A percentile compares a stretch with the other conserved stretches of the same genome.
These are phyloP conservation scores for Stylophora pistillata DNA, from an alignment of 64 coral and sea anemone genomes.

Conservation along the genomic window DNA sequence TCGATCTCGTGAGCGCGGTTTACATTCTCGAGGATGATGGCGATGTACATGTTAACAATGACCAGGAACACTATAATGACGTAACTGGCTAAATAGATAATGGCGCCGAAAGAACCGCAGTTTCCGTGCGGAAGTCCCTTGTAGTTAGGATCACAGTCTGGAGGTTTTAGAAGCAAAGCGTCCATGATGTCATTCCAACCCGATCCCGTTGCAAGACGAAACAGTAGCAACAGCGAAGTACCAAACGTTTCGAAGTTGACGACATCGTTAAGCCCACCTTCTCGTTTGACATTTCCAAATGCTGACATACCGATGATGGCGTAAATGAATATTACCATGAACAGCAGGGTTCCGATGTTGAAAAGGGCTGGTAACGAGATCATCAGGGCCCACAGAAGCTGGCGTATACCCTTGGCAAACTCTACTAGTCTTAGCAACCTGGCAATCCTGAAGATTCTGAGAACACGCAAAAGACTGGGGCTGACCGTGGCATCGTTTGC, in stretches of 20 bases:
- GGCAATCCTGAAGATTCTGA: constrained; percentile 81
- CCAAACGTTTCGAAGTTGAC: constrained; percentile 94
- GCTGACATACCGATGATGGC: constrained; percentile 89
- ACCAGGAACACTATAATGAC: constrained; percentile 60
- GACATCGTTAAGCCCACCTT: constrained; percentile 79
- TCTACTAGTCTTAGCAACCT: constrained; percentile 78
- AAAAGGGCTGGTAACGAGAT: constrained; percentile 89
- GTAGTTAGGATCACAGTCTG: constrained; percentile 69
- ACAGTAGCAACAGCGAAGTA: constrained; percentile 77
- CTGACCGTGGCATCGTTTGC: constrained; percentile 40
- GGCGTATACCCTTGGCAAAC: constrained; percentile 94
- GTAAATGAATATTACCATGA: constrained; percentile 89
- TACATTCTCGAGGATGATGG: constrained; percentile 67
- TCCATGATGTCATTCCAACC: constrained; percentile 92
- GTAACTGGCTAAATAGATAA: constrained; percentile 45
- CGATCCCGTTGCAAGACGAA: constrained; percentile 81
- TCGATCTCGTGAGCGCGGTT: constrained; percentile 62
- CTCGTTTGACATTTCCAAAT: constrained; percentile 77
- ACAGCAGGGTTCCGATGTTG: constrained; percentile 84
- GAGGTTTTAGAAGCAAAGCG: constrained; percentile 74
- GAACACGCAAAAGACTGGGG: constrained; percentile 77
- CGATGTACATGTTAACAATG: constrained; percentile 76
- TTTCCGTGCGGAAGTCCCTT: constrained; percentile 58
- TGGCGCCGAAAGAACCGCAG: constrained; percentile 63
- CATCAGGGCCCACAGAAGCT: constrained; percentile 79